A percentile compares a stretch with the other conserved stretches of the same genome.
Conservation (phyloP, 30 jellyfish, hydroid and myxozoan genomes). For the Turritopsis dohrnii region DNA sequence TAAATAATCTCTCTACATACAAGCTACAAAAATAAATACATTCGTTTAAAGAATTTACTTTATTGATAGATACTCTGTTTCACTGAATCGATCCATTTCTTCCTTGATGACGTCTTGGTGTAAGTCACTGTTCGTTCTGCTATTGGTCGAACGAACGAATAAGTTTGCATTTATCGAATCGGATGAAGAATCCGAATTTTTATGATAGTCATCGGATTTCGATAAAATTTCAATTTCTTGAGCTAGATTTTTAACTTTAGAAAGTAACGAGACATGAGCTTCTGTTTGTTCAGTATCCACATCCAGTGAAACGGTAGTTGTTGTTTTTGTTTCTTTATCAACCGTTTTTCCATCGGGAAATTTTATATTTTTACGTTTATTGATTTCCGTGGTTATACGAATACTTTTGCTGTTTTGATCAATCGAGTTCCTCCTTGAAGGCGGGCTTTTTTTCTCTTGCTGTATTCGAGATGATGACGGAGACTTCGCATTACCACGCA, state of each 20-base stretch:
- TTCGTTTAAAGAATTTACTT: background rate
- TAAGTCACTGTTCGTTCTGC: conserved; percentile 8
- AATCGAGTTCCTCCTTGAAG: conserved; percentile 12
- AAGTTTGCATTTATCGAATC: conserved; percentile 35
- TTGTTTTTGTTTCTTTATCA: conserved; percentile 75
- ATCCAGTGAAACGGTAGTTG: conserved; percentile 81
- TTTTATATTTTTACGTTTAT: conserved; percentile 68
- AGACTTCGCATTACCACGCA: conserved; percentile 10
- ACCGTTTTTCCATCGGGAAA: conserved; percentile 81
- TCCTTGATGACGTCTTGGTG: conserved; percentile 18
- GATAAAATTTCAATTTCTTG: conserved; percentile 75
- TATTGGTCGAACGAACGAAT: conserved; percentile 8
- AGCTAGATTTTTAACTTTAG: conserved; percentile 77
- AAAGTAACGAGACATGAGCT: conserved; percentile 50
- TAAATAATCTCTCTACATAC: too few relatives aligned
- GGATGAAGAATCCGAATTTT: conserved; percentile 39
- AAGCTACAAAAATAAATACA: background rate
- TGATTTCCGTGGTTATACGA: conserved; percentile 61
- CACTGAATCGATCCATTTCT: conserved; percentile 76
- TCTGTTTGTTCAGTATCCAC: conserved; percentile 34
- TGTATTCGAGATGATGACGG: conserved; percentile 6
- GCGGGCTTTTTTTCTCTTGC: background rate
- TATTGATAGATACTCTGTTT: conserved; percentile 72
- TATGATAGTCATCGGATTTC: conserved; percentile 35
- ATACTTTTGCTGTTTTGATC: conserved; percentile 38